A percentile compares a stretch with the other conserved stretches of the same genome.
Conservation (phyloP, 92 coral and sea anemone species). For the Actinernus sp. region DNA sequence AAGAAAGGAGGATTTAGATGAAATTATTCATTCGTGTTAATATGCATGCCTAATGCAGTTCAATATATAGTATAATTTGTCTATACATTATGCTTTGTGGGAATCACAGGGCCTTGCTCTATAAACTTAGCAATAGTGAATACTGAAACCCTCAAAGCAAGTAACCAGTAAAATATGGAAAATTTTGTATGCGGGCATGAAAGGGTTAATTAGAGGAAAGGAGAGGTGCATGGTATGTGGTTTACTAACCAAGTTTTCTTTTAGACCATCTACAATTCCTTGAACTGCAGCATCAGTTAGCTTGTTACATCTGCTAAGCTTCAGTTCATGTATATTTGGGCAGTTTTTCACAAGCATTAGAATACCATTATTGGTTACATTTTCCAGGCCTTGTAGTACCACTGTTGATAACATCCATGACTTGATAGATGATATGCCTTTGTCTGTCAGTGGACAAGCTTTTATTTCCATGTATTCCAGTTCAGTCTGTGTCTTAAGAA, state of each 20-base stretch:
- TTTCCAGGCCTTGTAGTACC: constrained; percentile 58
- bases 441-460: constrained; percentile 52
- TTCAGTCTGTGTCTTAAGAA: constrained; percentile 63
- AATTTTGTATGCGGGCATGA: too few relatives aligned
- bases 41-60: too few relatives aligned
- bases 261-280: constrained; percentile 42
- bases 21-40: too few relatives aligned
- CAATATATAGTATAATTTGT: too few relatives aligned
- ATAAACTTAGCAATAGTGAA: too few relatives aligned
- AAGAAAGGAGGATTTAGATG: too few relatives aligned
- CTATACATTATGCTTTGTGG: too few relatives aligned
- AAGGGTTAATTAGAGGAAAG: too few relatives aligned
- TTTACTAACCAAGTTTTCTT: constrained; percentile 64
- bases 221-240: too few relatives aligned
- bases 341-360: constrained; percentile 72
- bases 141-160: too few relatives aligned
- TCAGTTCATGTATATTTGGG: constrained; percentile 64
- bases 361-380: constrained; percentile 51
- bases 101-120: too few relatives aligned
- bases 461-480: constrained; percentile 59
- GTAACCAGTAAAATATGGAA: too few relatives aligned
- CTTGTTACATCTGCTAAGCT: constrained; percentile 60
- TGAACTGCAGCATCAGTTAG: constrained; percentile 65
- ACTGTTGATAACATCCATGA: constrained; percentile 54
- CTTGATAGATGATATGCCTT: constrained; percentile 39